These are phyloP conservation scores for Clepsis dumicolana DNA, from an alignment of 2,888 invertebrate genomes.

Conservation along the genomic window DNA sequence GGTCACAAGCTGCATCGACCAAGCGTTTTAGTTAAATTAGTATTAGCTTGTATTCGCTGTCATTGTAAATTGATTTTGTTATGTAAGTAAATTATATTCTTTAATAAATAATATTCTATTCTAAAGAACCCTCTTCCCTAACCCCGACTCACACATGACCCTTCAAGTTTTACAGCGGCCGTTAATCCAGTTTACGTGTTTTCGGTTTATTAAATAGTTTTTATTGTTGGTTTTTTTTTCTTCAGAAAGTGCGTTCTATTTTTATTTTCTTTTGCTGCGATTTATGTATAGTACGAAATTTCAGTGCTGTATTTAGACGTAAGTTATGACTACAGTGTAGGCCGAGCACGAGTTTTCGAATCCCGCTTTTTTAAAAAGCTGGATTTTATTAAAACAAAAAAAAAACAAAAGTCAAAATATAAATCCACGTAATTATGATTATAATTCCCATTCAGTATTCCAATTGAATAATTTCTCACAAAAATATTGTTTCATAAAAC, in stretches of 20 bases:
- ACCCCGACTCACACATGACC: conserved; percentile 19
- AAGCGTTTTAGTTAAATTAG: too few species aligned
- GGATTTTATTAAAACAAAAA: too few species aligned
- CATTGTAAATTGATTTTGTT: too few species aligned
- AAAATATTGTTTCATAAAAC: conserved; percentile 5
- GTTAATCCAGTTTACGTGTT: conserved; percentile 41
- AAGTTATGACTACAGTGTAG: neutral
- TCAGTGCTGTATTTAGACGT: neutral
- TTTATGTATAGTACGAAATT: conserved; percentile 21
- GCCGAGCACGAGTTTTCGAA: too few species aligned
- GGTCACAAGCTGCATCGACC: too few species aligned
- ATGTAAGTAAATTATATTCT: too few species aligned
- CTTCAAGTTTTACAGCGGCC: conserved; percentile 22
- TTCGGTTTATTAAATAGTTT: conserved; percentile 41
- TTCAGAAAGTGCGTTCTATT: neutral
- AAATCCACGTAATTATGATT: neutral
- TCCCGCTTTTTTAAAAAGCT: too few species aligned
- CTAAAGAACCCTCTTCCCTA: neutral
- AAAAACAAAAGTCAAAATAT: too few species aligned
- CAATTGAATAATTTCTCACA: neutral
- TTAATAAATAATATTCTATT: too few species aligned
- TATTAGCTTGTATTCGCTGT: too few species aligned
- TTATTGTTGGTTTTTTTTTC: conserved; percentile 35
- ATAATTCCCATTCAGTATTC: neutral
- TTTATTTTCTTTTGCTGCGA: conserved; percentile 11